These are phyloP conservation scores for Spea hammondii DNA, from an alignment of 2,797 vertebrate genomes.

Conservation along the genomic window DNA sequence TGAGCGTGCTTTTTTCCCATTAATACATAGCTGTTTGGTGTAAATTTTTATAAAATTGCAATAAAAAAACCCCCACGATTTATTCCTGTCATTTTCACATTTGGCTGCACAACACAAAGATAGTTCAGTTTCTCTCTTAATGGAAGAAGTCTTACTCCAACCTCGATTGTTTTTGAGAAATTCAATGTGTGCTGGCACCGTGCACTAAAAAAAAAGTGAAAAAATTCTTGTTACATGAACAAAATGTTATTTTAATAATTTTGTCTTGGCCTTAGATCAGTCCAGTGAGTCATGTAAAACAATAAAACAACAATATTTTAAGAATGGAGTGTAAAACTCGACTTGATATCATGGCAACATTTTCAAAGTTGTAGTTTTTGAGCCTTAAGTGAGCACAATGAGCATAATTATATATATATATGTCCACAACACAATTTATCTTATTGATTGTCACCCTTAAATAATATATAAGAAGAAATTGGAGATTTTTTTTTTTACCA, in stretches of 20 bases:
- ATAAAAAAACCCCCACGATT: background rate
- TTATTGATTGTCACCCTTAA: too few species aligned
- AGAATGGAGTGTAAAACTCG: background rate
- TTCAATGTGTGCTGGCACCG: background rate
- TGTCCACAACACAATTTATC: too few species aligned
- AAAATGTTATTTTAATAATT: constrained; percentile 36
- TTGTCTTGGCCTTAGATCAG: constrained; percentile 30
- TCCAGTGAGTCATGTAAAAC: constrained; percentile 26
- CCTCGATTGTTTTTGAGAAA: background rate
- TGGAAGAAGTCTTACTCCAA: background rate
- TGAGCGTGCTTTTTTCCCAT: background rate
- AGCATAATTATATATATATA: too few species aligned
- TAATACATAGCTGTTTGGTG: constrained; percentile 1
- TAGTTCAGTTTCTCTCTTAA: background rate
- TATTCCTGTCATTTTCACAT: background rate
- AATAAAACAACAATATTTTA: too few species aligned
- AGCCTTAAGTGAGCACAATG: too few species aligned
- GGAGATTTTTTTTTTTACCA: too few species aligned
- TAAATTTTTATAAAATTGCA: background rate
- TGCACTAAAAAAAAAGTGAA: background rate
- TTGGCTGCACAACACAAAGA: background rate
- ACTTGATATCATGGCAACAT: too few species aligned
- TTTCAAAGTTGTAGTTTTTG: too few species aligned
- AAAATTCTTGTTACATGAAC: constrained; percentile 16
- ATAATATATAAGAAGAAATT: too few species aligned